Conservation (phyloP, 2,113 vertebrate species). For the Oxyura jamaicensis region DNA sequence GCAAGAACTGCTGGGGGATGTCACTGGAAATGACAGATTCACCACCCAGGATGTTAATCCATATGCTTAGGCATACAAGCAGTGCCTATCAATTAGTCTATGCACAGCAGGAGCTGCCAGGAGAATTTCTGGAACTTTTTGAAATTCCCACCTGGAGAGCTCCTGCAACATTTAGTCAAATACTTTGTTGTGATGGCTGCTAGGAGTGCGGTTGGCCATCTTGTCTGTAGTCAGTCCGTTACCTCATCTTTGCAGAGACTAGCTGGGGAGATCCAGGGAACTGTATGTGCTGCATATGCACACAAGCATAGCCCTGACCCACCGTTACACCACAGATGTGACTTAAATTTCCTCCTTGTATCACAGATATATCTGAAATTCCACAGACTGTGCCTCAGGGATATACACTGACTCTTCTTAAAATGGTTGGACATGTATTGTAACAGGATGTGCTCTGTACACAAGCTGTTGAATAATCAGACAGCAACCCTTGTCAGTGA, state of each 20-base stretch:
- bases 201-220: background rate
- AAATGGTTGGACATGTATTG: background rate
- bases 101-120: constrained; percentile 30
- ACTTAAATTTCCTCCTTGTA: background rate
- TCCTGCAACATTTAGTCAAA: background rate
- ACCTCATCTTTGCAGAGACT: background rate
- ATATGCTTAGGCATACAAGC: background rate
- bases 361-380: background rate
- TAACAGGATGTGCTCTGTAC: background rate
- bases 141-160: background rate
- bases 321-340: background rate
- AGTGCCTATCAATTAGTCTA: background rate
- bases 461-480: background rate
- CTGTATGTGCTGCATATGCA: rapidly evolving
- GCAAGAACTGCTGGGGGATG: background rate
- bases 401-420: background rate
- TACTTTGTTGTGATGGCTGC: background rate
- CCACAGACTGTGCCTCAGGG: background rate
- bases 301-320: no score
- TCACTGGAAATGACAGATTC: constrained; percentile 32
- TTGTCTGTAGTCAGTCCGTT: background rate
- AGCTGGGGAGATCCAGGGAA: background rate
- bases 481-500: background rate
- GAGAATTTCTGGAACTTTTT: background rate
- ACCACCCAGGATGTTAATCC: constrained; percentile 15